Percentiles rank a stretch among this genome's conserved stretches.
Evolutionary conservation across 2,888 invertebrate genomes (phyloP).

Genomic region (Ormyrus rosae): DNA sequence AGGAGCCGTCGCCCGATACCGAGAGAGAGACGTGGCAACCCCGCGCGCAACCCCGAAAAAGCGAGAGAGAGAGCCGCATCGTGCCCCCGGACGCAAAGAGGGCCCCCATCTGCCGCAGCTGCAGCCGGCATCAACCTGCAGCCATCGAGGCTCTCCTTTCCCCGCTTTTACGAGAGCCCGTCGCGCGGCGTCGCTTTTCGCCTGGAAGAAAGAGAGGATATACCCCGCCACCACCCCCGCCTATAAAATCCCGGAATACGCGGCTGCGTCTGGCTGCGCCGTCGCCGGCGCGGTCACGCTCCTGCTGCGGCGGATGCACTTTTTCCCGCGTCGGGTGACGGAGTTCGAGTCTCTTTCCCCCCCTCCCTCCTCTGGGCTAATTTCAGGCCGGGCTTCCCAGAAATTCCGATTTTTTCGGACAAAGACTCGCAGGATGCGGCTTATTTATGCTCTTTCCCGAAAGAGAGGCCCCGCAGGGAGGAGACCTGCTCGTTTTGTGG

Average conservation of each 20-base stretch:
- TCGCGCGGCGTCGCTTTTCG: neutral
- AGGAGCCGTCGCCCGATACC: neutral
- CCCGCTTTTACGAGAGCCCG: too few relatives aligned
- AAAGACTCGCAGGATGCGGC: too few relatives aligned
- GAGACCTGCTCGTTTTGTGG: neutral
- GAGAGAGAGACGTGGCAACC: neutral
- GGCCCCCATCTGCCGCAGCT: too few relatives aligned
- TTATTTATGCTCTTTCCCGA: neutral
- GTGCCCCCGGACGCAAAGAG: neutral
- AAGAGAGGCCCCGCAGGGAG: neutral
- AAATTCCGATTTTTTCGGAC: too few relatives aligned
- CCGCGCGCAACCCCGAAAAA: neutral
- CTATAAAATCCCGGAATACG: neutral
- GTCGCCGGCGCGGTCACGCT: neutral
- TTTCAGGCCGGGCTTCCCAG: too few relatives aligned
- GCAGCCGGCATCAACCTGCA: too few relatives aligned
- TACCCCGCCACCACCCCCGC: neutral
- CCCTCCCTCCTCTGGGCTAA: neutral
- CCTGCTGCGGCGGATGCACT: too few relatives aligned
- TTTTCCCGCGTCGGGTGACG: too few relatives aligned
- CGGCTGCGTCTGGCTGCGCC: too few relatives aligned
- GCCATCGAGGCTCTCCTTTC: too few relatives aligned
- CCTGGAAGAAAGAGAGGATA: neutral
- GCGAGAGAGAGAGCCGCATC: neutral
- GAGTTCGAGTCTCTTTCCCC: too few relatives aligned